These are phyloP conservation scores for Catonia carolina DNA, from an alignment of 2,888 invertebrate species.

Conservation along the genomic window DNA sequence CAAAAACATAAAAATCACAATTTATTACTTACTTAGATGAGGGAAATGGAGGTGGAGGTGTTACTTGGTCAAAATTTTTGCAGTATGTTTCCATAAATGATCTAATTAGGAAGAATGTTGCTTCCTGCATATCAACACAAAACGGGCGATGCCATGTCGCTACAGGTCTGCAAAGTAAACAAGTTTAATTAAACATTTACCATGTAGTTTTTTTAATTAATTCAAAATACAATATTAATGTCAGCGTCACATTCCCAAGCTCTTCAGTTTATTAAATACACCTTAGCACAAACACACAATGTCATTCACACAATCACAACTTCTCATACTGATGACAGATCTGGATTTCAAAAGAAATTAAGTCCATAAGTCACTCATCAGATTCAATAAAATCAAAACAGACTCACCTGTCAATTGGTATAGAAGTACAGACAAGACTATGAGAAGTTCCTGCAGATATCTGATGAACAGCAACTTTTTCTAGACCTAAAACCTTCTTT, in stretches of 20 bases:
- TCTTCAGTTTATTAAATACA: no score
- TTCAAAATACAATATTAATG: no score
- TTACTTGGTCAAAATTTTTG: conserved; percentile 44
- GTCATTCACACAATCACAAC: no score
- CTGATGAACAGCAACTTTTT: conserved; percentile 50
- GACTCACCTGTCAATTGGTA: conserved; percentile 43
- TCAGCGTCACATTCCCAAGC: no score
- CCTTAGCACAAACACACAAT: no score
- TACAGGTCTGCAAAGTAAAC: conserved; percentile 41
- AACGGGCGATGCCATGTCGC: conserved; percentile 53
- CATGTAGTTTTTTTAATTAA: no score
- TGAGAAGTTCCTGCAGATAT: conserved; percentile 59
- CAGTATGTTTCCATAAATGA: conserved; percentile 53
- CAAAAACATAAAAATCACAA: no score
- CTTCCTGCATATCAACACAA: conserved; percentile 55
- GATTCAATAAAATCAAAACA: no score
- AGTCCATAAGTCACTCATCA: no score
- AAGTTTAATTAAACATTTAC: no score
- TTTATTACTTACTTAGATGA: conserved; percentile 36
- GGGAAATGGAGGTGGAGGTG: conserved; percentile 49
- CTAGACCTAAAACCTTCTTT: conserved; percentile 50
- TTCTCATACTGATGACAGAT: no score
- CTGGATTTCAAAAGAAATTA: no score
- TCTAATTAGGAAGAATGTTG: conserved; percentile 50
- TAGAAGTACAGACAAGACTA: conserved; percentile 54